A percentile compares a stretch with the other conserved stretches of the same genome.
Conservation (phyloP, 2,797 vertebrate species). For the Neoniphon sammara region DNA sequence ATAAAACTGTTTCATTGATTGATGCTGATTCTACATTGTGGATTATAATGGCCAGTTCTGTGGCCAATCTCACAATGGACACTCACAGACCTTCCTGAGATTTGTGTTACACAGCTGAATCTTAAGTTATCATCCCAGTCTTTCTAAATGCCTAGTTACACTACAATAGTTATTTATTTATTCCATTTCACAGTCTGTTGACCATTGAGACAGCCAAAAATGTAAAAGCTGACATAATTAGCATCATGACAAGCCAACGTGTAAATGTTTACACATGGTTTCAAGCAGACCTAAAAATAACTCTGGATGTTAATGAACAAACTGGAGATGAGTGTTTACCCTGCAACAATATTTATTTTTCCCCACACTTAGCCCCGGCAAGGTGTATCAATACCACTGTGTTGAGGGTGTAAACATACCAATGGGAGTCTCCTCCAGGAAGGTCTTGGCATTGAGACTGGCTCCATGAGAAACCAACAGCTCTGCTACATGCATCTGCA, state of each 20-base stretch:
- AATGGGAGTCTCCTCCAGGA: slow-evolving; percentile 96
- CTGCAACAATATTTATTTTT: neutral
- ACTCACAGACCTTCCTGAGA: neutral
- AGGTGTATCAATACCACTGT: slow-evolving; percentile 9
- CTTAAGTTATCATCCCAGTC: neutral
- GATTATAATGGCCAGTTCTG: too few species aligned
- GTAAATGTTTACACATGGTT: neutral
- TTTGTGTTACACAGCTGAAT: too few species aligned
- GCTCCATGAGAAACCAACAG: slow-evolving; percentile 94
- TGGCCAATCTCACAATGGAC: neutral
- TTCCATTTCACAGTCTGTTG: neutral
- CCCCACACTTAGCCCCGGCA: slow-evolving; percentile 5
- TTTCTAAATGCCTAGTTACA: neutral
- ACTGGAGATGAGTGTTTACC: slow-evolving; percentile 3
- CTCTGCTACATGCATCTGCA: slow-evolving; percentile 96
- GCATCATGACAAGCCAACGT: neutral
- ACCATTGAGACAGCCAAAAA: neutral
- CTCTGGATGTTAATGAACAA: slow-evolving; percentile 13
- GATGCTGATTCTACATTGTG: too few species aligned
- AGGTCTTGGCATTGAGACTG: slow-evolving; percentile 93
- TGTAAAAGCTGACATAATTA: neutral
- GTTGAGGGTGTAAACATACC: slow-evolving; percentile 78
- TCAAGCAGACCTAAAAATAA: neutral
- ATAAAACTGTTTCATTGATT: too few species aligned
- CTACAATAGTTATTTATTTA: neutral